A percentile compares a stretch with the other conserved stretches of the same genome.
Conservation (phyloP, 2,888 invertebrate genomes). For the Anthrax anthrax region DNA sequence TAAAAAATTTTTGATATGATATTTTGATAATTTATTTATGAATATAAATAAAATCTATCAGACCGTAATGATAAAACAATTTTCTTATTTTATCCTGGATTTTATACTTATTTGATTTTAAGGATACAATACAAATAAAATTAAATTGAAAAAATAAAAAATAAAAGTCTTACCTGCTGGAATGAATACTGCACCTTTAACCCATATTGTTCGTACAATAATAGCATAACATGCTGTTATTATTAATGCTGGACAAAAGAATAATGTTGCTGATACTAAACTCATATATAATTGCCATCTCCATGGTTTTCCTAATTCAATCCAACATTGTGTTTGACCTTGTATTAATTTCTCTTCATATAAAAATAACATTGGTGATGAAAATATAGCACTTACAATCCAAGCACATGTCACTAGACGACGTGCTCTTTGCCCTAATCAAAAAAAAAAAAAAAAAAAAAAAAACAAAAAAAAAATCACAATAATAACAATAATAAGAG, state of each 20-base stretch:
- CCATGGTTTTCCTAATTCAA: slow-evolving; percentile 56
- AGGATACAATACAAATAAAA: background rate
- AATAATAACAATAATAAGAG: background rate
- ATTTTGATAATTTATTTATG: no score
- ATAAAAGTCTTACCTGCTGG: slow-evolving; percentile 22
- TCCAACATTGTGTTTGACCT: slow-evolving; percentile 77
- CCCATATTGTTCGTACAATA: slow-evolving; percentile 87
- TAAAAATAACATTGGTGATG: slow-evolving; percentile 64
- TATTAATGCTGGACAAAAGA: slow-evolving; percentile 73
- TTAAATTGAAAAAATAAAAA: background rate
- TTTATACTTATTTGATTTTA: background rate
- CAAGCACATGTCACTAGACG: slow-evolving; percentile 67
- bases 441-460: background rate
- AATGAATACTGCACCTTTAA: slow-evolving; percentile 41
- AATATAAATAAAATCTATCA: no score
- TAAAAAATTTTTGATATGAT: no score
- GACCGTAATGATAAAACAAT: no score
- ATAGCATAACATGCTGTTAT: slow-evolving; percentile 82
- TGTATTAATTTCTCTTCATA: slow-evolving; percentile 68
- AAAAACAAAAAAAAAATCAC: background rate
- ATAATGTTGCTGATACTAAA: slow-evolving; percentile 63
- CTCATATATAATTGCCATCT: slow-evolving; percentile 86
- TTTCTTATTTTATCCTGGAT: no score
- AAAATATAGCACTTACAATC: slow-evolving; percentile 67
- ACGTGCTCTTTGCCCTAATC: slow-evolving; percentile 67